Base-by-base conservation (phyloP, 2,797 vertebrate species). In the Setipinna tenuifilis region DNA sequence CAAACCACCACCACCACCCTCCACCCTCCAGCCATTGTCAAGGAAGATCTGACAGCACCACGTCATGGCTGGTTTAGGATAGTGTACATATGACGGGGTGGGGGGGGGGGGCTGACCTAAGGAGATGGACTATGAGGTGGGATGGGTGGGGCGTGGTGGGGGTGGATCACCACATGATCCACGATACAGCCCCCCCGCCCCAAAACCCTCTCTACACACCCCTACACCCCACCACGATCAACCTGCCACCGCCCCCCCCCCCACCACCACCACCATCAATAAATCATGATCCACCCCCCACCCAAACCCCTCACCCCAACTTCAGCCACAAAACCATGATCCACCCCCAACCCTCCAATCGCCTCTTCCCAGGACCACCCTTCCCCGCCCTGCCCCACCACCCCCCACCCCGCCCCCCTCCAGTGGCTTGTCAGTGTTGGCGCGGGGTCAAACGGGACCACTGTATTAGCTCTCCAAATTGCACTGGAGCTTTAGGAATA, bases 401-500 rank as follows among this genome's bases (percentile, higher is more conserved):
- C 7, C 50, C 7, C 50, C 7, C 50, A 54, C 50, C 50, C 7
- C 50, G 9, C 50, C 3, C 65, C 65, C 19, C 93, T 94, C 93
- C 92, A 94, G 93, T 92, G 94, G 94, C 92, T 90, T 93, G 92
- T 93, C 93, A 93, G 92, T 90, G 87, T 86, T 94, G 94, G 93
- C 93, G 91, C 91, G 87, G 91, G 89, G 89, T 91, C 92, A 89
- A 86, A 85, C 85, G 87, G 91, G 93, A 95, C 93, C 90, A 92
- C 91, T 92, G 92, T 88, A 88, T 92, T 89, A 89, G 89, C 90
- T 91, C 91, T 94, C 92, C 95, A 95, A 94, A 94, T 92, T 93
- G 92, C 93, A 95, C 94, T 94, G 92, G 93, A 93, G 92, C 94
- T 93, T 94, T 88, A 94, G 92, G 94, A 95, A 95, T 95, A 95